phyloP scores from a whole-genome alignment of 2,888 invertebrate species.

The Epistrophe eligans region DNA sequence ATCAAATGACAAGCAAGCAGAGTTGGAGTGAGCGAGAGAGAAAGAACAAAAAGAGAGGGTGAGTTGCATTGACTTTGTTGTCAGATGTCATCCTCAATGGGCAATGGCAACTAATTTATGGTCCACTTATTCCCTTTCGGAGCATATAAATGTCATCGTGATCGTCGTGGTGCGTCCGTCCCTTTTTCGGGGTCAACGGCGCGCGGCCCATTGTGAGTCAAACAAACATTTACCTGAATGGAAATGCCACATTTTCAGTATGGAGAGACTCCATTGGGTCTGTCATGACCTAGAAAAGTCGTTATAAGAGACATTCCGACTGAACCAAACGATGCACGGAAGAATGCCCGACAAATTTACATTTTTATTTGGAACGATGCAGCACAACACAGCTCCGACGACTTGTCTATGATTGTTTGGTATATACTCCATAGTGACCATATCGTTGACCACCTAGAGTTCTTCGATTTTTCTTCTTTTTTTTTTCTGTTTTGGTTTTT shows the following conservation, averaged over 20 bases:
- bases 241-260: conserved; percentile 46
- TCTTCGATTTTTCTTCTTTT: conserved; percentile 36
- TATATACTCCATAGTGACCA: conserved; percentile 29
- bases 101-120: conserved; percentile 74
- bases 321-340: conserved; percentile 1
- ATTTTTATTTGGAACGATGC: conserved; percentile 71
- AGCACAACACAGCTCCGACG: conserved; percentile 16
- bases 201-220: conserved; percentile 64
- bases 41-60: conserved; percentile 5
- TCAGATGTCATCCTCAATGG: conserved; percentile 76
- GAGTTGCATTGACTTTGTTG: conserved; percentile 72
- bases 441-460: conserved; percentile 70
- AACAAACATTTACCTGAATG: conserved; percentile 44
- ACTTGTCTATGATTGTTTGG: conserved; percentile 47
- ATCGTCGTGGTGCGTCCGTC: conserved; percentile 64
- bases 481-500: neutral
- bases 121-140: conserved; percentile 75
- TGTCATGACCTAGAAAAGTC: conserved; percentile 74
- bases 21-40: neutral
- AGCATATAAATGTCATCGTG: conserved; percentile 74
- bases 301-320: conserved; percentile 60
- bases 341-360: conserved; percentile 63
- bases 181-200: conserved; percentile 70
- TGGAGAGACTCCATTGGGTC: conserved; percentile 68
- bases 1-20: neutral